phyloP scores from a whole-genome alignment of 2,888 invertebrate species.

The Azorinus chamasolen region DNA sequence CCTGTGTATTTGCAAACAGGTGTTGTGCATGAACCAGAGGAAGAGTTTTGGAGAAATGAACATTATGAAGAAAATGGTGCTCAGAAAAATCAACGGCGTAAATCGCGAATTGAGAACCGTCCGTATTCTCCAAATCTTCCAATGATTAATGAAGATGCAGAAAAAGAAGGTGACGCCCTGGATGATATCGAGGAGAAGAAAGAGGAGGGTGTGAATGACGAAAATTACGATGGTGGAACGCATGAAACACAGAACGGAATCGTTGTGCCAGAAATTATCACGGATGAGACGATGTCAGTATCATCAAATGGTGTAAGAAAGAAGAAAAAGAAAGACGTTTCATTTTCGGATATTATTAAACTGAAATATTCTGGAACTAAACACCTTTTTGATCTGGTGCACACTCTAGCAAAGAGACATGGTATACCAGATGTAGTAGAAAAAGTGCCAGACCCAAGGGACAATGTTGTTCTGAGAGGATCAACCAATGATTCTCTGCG shows the following conservation, averaged over 20 bases:
- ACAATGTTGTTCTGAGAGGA: conserved; percentile 67
- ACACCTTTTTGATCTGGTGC: conserved; percentile 71
- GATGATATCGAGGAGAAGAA: neutral
- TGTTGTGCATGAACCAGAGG: conserved; percentile 1
- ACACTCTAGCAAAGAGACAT: conserved; percentile 71
- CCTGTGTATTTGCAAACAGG: conserved; percentile 48
- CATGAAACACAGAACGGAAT: conserved; percentile 11
- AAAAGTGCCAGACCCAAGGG: conserved; percentile 66
- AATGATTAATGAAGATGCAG: conserved; percentile 66
- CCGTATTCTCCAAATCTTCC: conserved; percentile 53
- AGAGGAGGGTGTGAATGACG: conserved; percentile 10
- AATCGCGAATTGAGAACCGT: conserved; percentile 17
- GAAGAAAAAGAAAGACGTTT: conserved; percentile 68
- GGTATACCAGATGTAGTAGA: conserved; percentile 71
- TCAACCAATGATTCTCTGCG: conserved; percentile 59
- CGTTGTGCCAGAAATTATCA: neutral
- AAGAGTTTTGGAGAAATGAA: conserved; percentile 3
- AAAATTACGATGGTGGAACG: neutral
- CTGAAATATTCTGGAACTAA: conserved; percentile 72
- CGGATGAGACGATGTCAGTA: conserved; percentile 35
- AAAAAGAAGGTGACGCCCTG: conserved; percentile 32
- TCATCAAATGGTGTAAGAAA: conserved; percentile 45
- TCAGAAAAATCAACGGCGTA: conserved; percentile 9
- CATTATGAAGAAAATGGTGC: neutral
- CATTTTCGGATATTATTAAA: conserved; percentile 75